Evolutionary conservation across 2,888 invertebrate genomes (phyloP).

Genomic region (Saturnia japonica): DNA sequence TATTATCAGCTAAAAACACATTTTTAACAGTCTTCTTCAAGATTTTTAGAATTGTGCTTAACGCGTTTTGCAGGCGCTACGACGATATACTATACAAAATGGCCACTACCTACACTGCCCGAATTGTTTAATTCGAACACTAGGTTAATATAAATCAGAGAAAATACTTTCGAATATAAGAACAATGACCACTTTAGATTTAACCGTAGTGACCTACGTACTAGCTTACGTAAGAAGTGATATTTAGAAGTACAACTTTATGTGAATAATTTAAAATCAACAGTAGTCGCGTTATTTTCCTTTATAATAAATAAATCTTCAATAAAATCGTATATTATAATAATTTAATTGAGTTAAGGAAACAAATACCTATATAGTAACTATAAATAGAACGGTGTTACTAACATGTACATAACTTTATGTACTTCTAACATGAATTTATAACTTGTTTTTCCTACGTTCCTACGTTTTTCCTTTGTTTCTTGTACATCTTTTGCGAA

Average conservation of each 20-base stretch:
- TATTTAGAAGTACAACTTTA: background rate
- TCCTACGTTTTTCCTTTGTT: background rate
- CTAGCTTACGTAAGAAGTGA: no score
- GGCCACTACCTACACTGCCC: background rate
- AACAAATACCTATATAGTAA: background rate
- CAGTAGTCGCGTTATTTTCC: background rate
- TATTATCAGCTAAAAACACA: no score
- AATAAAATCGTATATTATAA: background rate
- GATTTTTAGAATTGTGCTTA: background rate
- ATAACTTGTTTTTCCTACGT: constrained; percentile 1
- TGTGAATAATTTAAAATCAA: background rate
- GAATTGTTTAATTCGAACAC: constrained; percentile 1
- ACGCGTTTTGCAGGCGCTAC: background rate
- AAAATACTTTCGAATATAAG: constrained; percentile 1
- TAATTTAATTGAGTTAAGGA: background rate
- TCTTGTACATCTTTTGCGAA: background rate
- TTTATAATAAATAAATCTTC: background rate
- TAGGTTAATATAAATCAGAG: background rate
- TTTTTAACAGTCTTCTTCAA: background rate
- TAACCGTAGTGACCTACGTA: background rate
- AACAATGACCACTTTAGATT: constrained; percentile 6
- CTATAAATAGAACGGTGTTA: background rate
- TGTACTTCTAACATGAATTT: background rate
- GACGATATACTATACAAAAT: background rate
- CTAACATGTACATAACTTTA: no score